Conservation (phyloP, 2,888 invertebrate species). For the Mythimna pallens region DNA sequence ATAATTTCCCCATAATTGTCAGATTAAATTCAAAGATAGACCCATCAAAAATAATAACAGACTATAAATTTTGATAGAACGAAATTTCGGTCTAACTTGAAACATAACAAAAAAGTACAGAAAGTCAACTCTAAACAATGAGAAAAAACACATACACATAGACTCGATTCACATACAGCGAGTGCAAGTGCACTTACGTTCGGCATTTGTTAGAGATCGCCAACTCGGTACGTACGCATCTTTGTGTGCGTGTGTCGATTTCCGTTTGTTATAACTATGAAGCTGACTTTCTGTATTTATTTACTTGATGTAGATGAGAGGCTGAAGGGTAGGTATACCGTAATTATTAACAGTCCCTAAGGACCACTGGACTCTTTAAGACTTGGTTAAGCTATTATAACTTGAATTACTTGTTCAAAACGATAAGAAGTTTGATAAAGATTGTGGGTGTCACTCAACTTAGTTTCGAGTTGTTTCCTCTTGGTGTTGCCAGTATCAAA, state of each 20-base stretch:
- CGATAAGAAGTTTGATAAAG: constrained; percentile 50
- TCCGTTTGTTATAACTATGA: no score
- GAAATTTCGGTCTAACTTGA: constrained; percentile 34
- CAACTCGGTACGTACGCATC: no score
- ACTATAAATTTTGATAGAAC: constrained; percentile 43
- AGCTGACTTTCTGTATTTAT: constrained; percentile 7
- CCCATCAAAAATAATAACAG: constrained; percentile 53
- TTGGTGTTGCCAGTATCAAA: neutral
- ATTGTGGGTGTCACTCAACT: constrained; percentile 42
- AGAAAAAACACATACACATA: neutral
- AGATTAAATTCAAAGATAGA: constrained; percentile 47
- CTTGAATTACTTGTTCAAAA: constrained; percentile 49
- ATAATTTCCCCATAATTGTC: constrained; percentile 37
- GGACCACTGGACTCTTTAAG: constrained; percentile 44
- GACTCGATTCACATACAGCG: neutral
- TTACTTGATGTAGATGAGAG: neutral
- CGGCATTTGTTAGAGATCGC: neutral
- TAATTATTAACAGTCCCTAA: constrained; percentile 55
- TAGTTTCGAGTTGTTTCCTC: constrained; percentile 15
- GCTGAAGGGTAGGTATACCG: constrained; percentile 29
- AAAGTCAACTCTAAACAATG: neutral
- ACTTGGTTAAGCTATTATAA: constrained; percentile 57
- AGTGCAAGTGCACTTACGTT: neutral
- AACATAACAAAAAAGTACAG: neutral
- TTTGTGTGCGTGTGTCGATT: neutral